Percentiles rank a stretch among this genome's conserved stretches.
These are phyloP conservation scores for Aphrophora alni DNA, from an alignment of 2,888 invertebrate genomes.

Conservation along the genomic window DNA sequence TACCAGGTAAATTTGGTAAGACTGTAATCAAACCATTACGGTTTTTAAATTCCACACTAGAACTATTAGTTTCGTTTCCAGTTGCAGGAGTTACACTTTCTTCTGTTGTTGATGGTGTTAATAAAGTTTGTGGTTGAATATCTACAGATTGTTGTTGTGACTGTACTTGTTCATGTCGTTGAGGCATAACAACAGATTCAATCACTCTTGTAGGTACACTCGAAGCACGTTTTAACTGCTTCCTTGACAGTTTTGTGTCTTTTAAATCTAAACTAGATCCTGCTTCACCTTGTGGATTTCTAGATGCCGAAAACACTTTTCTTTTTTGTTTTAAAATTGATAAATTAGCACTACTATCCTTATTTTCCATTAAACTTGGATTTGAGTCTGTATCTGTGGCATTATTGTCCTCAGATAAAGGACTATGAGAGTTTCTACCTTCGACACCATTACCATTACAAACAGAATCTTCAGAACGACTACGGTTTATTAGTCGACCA, in stretches of 20 bases:
- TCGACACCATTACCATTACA: slow-evolving; percentile 59
- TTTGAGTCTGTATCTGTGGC: slow-evolving; percentile 76
- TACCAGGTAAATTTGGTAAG: slow-evolving; percentile 71
- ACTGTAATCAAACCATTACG: slow-evolving; percentile 66
- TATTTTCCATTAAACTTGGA: slow-evolving; percentile 63
- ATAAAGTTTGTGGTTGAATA: slow-evolving; percentile 56
- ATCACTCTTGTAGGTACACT: slow-evolving; percentile 65
- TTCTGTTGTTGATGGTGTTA: slow-evolving; percentile 66
- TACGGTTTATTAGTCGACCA: slow-evolving; percentile 77
- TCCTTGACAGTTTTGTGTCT: slow-evolving; percentile 49
- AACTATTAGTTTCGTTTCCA: slow-evolving; percentile 42
- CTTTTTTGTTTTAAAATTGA: slow-evolving; percentile 80
- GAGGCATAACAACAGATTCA: slow-evolving; percentile 54
- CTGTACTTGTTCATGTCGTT: slow-evolving; percentile 66
- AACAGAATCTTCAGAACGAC: slow-evolving; percentile 84
- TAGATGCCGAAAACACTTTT: slow-evolving; percentile 81
- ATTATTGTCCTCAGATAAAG: slow-evolving; percentile 71
- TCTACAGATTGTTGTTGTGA: slow-evolving; percentile 61
- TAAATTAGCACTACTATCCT: slow-evolving; percentile 60
- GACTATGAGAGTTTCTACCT: slow-evolving; percentile 61
- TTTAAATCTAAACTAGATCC: slow-evolving; percentile 47
- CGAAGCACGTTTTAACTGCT: slow-evolving; percentile 72
- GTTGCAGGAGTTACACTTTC: slow-evolving; percentile 59
- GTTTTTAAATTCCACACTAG: slow-evolving; percentile 54
- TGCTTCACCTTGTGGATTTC: slow-evolving; percentile 45